Base-by-base conservation (phyloP, 2,888 invertebrate genomes). In the Lasioglossum villosulum region DNA sequence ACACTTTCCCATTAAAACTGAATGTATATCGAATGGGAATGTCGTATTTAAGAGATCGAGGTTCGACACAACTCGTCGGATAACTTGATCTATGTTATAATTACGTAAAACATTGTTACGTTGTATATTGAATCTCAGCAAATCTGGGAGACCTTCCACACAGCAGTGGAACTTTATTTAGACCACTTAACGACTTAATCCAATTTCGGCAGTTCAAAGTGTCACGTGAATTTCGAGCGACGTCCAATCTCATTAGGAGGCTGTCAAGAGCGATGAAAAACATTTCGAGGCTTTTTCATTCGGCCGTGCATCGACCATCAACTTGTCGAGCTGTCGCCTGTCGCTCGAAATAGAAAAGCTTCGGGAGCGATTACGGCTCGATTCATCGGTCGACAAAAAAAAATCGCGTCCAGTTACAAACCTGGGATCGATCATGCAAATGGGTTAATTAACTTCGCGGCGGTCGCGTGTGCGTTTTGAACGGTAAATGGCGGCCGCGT, bases 381-480 rank as follows among this genome's bases (percentile, higher is more conserved):
- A 30, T 66, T 70, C 48, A 59, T 27, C 37, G 12, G 3, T n/a
- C 56, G n/a, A 8, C n/a, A 63, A 30, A 30, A 34, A 84, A 82
- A 82, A 84, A 84, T 84, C 84, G 23, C 10, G 19, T 16, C 37
- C 56, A 45, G 30, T 39, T 30, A 45, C 59, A 39, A 19, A 45
- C 63, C 48, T 34, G 27, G 73, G 59, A 82, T 71, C 84, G 84
- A 84, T 84, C 84, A 74, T 83, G 83, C 73, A 75, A 84, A 84
- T 84, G 70, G 74, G 74, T 78, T 82, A 84, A 84, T 84, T 78
- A 78, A 71, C 84, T 37, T 27, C n/a, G 30, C 45, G 72, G 72
- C 30, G 72, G 83, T 84, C 82, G 82, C 84, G 84, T 71, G 84
- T 71, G 84, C 83, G 74, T 78, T 75, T 76, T 27, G 56, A 56